Conservation (phyloP, 2,113 vertebrate genomes). For the Stigmatopora argus region DNA sequence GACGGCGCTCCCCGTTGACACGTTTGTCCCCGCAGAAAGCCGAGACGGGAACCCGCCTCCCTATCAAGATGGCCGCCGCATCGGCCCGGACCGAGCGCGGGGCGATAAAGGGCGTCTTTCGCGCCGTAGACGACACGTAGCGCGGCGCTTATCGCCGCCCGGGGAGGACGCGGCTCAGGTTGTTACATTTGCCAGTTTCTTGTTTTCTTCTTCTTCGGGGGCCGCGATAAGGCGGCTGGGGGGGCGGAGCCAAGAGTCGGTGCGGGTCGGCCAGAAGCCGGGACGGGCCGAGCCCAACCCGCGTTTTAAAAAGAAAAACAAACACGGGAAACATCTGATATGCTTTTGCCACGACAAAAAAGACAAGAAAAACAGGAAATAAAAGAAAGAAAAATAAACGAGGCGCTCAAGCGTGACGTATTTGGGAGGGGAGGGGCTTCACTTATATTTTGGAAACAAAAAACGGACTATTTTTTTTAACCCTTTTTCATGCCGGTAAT, state of each 20-base stretch:
- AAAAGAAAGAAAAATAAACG: not conserved
- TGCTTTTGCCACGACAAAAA: not conserved
- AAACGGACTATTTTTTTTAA: no score
- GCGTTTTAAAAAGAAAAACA: not conserved
- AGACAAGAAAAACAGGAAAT: not conserved
- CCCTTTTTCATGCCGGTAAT: no score
- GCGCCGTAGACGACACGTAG: conserved; percentile 78
- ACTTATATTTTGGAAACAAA: no score
- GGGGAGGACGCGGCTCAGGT: conserved; percentile 72
- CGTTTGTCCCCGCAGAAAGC: conserved; percentile 62
- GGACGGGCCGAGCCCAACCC: conserved; percentile 13
- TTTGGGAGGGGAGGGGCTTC: no score
- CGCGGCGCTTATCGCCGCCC: conserved; percentile 73
- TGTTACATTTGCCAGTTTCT: conserved; percentile 80
- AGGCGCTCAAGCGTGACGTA: no score
- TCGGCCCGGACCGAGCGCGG: conserved; percentile 78
- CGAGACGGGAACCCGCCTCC: conserved; percentile 67
- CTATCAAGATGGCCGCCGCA: conserved; percentile 76
- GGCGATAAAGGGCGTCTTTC: conserved; percentile 79
- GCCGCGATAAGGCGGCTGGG: conserved; percentile 57
- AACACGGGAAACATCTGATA: not conserved
- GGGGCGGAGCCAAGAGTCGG: not conserved
- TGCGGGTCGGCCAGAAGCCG: not conserved
- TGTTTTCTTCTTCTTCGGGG: conserved; percentile 37
- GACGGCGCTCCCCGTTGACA: conserved; percentile 60